phyloP scores from a whole-genome alignment of 2,797 vertebrate species.

The Remorina albescens region DNA sequence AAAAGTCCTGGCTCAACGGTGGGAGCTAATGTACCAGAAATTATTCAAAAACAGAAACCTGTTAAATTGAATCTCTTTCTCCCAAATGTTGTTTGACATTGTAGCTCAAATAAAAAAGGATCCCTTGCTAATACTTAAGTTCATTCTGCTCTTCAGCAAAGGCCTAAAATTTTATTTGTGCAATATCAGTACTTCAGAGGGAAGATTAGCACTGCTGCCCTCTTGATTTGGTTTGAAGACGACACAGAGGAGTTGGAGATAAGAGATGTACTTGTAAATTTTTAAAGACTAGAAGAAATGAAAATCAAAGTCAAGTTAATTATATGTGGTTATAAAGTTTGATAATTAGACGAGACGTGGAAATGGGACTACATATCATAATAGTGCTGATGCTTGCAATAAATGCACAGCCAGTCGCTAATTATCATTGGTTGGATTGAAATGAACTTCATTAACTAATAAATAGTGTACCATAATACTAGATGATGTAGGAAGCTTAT shows the following conservation, averaged over 20 bases:
- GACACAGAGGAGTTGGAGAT: slow-evolving; percentile 5
- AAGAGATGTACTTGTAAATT: slow-evolving; percentile 18
- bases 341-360: slow-evolving; percentile 7
- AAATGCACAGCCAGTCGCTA: not conserved
- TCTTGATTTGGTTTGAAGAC: slow-evolving; percentile 19
- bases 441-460: slow-evolving; percentile 12
- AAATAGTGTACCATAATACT: slow-evolving; percentile 7
- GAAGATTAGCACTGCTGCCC: slow-evolving; percentile 15
- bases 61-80: slow-evolving; percentile 36
- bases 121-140: slow-evolving; percentile 5
- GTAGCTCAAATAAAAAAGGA: slow-evolving; percentile 14
- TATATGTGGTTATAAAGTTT: slow-evolving; percentile 21
- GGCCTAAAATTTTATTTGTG: slow-evolving; percentile 8
- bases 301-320: slow-evolving; percentile 26
- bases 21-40: slow-evolving; percentile 51
- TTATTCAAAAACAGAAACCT: slow-evolving; percentile 30
- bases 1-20: slow-evolving; percentile 6
- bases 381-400: not conserved
- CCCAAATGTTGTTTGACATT: slow-evolving; percentile 31
- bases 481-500: slow-evolving; percentile 1
- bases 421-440: slow-evolving; percentile 15
- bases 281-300: slow-evolving; percentile 26
- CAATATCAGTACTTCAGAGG: slow-evolving; percentile 22
- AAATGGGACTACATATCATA: not conserved
- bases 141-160: slow-evolving; percentile 24